These are phyloP conservation scores for Microcaecilia unicolor DNA, from an alignment of 2,797 vertebrate genomes.

Conservation along the genomic window DNA sequence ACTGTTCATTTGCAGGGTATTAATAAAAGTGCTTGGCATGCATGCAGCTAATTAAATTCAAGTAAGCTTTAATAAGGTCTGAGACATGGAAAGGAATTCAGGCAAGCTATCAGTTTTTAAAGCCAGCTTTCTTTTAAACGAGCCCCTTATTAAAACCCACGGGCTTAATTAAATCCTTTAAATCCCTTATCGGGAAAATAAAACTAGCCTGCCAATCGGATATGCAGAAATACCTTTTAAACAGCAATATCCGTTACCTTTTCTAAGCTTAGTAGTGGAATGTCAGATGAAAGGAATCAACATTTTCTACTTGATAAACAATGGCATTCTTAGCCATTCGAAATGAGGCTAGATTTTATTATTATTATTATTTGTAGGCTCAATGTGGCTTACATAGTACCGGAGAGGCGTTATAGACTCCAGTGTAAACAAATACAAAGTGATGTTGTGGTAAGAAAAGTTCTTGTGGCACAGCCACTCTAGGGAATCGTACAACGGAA, in stretches of 20 bases:
- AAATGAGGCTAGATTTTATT: no score
- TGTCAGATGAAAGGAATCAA: slow-evolving; percentile 20
- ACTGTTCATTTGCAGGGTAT: slow-evolving; percentile 1
- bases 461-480: no score
- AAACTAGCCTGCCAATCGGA: slow-evolving; percentile 12
- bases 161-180: slow-evolving; percentile 45
- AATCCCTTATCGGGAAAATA: slow-evolving; percentile 32
- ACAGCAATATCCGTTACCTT: not conserved
- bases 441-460: no score
- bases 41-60: slow-evolving; percentile 26
- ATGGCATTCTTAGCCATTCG: no score
- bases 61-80: slow-evolving; percentile 28
- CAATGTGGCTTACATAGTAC: no score
- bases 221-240: slow-evolving; percentile 11
- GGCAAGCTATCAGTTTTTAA: slow-evolving; percentile 28
- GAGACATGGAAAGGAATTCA: slow-evolving; percentile 30
- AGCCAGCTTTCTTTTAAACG: slow-evolving; percentile 37
- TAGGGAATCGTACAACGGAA: no score
- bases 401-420: no score
- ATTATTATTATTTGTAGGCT: no score
- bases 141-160: slow-evolving; percentile 31
- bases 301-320: no score
- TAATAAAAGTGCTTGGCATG: slow-evolving; percentile 22
- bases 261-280: slow-evolving; percentile 8
- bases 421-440: no score